phyloP scores from a whole-genome alignment of 2,113 vertebrate genomes.

The Seriola quinqueradiata region DNA sequence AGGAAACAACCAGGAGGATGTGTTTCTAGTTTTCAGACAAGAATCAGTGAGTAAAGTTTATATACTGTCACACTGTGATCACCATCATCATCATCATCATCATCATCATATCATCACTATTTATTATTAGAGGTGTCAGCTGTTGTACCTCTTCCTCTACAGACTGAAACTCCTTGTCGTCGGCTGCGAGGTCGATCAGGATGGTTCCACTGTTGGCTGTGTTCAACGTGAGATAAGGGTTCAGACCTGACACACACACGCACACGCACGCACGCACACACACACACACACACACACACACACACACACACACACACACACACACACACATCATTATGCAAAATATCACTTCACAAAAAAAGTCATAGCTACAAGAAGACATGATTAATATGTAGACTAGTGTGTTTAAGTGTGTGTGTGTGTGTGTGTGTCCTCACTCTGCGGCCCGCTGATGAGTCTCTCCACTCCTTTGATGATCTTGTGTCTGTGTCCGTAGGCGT shows the following conservation, averaged over 20 bases:
- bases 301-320: not conserved
- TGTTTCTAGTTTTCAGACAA: too few species aligned
- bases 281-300: not conserved
- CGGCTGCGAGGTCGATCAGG: constrained; percentile 91
- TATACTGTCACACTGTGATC: too few species aligned
- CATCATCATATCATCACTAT: too few species aligned
- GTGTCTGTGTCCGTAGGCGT: constrained; percentile 92
- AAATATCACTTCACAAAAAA: not conserved
- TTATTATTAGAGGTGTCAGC: too few species aligned
- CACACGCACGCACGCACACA: not conserved
- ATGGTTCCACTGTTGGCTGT: constrained; percentile 89
- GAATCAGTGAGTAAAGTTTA: too few species aligned
- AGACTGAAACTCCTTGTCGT: constrained; percentile 94
- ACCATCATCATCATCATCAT: too few species aligned
- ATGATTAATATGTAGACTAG: not conserved
- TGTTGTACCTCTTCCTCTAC: constrained; percentile 92
- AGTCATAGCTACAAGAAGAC: not conserved
- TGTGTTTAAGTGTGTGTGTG: constrained; percentile 2
- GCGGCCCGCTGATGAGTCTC: constrained; percentile 91
- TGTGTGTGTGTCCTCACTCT: constrained; percentile 76
- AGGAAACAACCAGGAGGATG: too few species aligned
- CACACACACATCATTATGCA: not conserved
- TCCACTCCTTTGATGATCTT: constrained; percentile 94
- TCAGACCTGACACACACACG: constrained; percentile 30
- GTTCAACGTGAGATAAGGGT: constrained; percentile 20